These are phyloP conservation scores for Mactra quadrangularis DNA, from an alignment of 1,140 invertebrate genomes.

Conservation along the genomic window DNA sequence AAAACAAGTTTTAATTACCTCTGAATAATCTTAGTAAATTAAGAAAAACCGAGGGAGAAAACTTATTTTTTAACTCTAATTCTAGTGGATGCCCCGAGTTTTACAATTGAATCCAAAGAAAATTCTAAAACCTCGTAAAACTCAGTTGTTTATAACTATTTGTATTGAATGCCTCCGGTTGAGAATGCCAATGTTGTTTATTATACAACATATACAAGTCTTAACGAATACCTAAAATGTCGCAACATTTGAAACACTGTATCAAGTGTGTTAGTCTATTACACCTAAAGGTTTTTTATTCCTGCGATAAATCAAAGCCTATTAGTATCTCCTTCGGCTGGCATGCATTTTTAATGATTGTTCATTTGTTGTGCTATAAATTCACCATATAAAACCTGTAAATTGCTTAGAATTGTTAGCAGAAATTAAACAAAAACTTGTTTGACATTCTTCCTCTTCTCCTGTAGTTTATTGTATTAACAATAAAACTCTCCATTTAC, in stretches of 20 bases:
- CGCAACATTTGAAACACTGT: constrained; percentile 20
- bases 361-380: constrained; percentile 54
- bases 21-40: background rate
- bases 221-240: constrained; percentile 15
- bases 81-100: background rate
- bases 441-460: constrained; percentile 26
- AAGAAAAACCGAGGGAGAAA: background rate
- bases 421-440: constrained; percentile 41
- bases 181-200: background rate
- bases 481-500: constrained; percentile 11
- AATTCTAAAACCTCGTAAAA: background rate
- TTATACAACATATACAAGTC: background rate
- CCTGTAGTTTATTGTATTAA: constrained; percentile 17
- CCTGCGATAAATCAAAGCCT: constrained; percentile 56
- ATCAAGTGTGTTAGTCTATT: constrained; percentile 21
- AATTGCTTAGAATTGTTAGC: constrained; percentile 23
- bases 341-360: constrained; percentile 62
- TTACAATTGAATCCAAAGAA: no score
- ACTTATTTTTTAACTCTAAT: background rate
- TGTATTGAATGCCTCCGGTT: background rate
- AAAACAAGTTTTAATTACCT: background rate
- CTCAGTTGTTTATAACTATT: background rate
- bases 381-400: constrained; percentile 59
- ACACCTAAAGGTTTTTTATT: constrained; percentile 17
- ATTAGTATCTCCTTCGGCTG: constrained; percentile 44